Conservation (phyloP, 92 coral and sea anemone species). For the Plumapathes pennacea region DNA sequence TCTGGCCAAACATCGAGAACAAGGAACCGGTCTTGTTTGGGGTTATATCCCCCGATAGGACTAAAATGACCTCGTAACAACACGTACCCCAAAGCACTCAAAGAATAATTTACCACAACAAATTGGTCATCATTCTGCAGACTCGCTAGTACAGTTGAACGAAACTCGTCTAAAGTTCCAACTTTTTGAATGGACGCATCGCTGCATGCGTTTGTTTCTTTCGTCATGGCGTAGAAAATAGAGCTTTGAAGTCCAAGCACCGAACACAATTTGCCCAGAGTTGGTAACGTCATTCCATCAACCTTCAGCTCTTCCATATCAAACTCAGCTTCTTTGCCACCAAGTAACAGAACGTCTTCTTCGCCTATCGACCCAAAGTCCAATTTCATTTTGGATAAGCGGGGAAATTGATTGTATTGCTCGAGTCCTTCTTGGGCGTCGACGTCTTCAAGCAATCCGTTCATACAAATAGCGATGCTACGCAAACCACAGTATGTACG, state of each 20-base stretch:
- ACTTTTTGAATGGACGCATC: background rate
- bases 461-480: conserved; percentile 48
- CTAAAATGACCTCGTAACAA: conserved; percentile 57
- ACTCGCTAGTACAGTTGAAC: conserved; percentile 27
- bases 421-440: background rate
- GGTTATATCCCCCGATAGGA: conserved; percentile 53
- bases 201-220: background rate
- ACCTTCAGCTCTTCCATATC: conserved; percentile 7
- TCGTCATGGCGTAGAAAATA: conserved; percentile 6
- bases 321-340: conserved; percentile 15
- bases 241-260: conserved; percentile 10
- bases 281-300: conserved; percentile 45
- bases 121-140: conserved; percentile 14
- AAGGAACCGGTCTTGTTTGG: conserved; percentile 39
- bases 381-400: background rate
- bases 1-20: conserved; percentile 60
- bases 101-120: conserved; percentile 30
- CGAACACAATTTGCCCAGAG: conserved; percentile 10
- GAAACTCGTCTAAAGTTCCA: conserved; percentile 34
- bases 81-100: background rate
- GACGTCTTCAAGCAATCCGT: conserved; percentile 19
- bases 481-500: conserved; percentile 49
- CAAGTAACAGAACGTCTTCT: conserved; percentile 21
- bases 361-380: conserved; percentile 8
- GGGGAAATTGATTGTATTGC: background rate